Base-by-base conservation (phyloP, 2,888 invertebrate genomes). In the Boloria euphrosyne region DNA sequence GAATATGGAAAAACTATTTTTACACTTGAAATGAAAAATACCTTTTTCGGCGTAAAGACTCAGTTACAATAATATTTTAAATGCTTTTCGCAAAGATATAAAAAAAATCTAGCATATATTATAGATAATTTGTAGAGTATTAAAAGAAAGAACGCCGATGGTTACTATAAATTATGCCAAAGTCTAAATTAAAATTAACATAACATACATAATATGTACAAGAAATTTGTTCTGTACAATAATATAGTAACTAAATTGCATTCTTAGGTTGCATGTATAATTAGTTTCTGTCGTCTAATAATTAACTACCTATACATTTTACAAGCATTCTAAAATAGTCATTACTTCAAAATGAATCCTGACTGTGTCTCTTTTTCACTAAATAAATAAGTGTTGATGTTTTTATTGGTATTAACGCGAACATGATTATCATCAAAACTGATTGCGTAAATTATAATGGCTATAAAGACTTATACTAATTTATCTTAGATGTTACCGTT, bases 401-500 rank as follows among this genome's bases (percentile, higher is more conserved):
- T 14, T 47, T 54, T 62, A 47, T 54, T 54, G 27, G 46, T n/a
- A 47, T 47, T 62, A 62, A 49, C 38, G 47, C 38, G 49, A 38
- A 18, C 0, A 18, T 53, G 54, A 2, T 46, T 17, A 46, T 53
- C n/a, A 62, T 47, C 13, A 47, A 49, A 53, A 59, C 16, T 22
- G 43, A 43, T 58, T 50, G 47, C 52, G 18, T 31, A 62, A 62
- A 67, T 63, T 22, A 60, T 43, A 60, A 52, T 67, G 53, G 58
- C 66, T 53, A 55, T 14, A 13, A 31, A 62, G 10, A 49, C 64
- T 55, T 61, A 64, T 50, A 59, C 27, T 59, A 60, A 57, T 14
- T 50, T 16, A 47, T 54, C 4, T 52, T 55, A 43, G 14, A 65
- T 62, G 71, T 76, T 92, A 92, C 84, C 92, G 90, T 65, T 86